phyloP scores from a whole-genome alignment of 2,888 invertebrate species.

The Bellardia bayeri region DNA sequence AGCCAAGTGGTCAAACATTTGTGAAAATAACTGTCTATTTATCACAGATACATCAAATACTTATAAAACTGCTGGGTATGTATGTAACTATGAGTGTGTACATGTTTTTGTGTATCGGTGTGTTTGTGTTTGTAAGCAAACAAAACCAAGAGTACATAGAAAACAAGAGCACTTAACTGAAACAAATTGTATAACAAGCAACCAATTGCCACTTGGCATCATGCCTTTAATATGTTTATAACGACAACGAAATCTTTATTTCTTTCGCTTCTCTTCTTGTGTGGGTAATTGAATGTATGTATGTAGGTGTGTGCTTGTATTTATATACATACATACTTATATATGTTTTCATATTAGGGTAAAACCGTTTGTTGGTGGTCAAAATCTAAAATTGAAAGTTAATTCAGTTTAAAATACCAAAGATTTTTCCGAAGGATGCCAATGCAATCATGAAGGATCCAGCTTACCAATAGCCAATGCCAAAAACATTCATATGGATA shows the following conservation, averaged over 20 bases:
- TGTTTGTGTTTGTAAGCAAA: slow-evolving; percentile 35
- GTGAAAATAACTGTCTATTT: too few species aligned
- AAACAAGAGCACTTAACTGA: slow-evolving; percentile 67
- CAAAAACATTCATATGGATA: too few species aligned
- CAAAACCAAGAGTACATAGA: slow-evolving; percentile 50
- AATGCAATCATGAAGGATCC: too few species aligned
- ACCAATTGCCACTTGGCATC: slow-evolving; percentile 72
- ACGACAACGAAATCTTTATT: slow-evolving; percentile 47
- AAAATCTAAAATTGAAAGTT: too few species aligned
- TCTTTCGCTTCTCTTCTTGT: slow-evolving; percentile 1
- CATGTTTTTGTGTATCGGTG: background rate
- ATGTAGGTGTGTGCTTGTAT: background rate
- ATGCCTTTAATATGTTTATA: slow-evolving; percentile 63
- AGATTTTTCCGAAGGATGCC: too few species aligned
- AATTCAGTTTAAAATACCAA: too few species aligned
- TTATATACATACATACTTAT: too few species aligned
- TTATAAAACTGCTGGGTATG: background rate
- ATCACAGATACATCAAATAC: too few species aligned
- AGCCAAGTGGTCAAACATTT: too few species aligned
- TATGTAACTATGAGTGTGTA: background rate
- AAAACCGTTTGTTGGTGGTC: too few species aligned
- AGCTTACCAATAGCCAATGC: too few species aligned
- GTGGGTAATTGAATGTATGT: slow-evolving; percentile 23
- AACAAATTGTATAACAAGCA: slow-evolving; percentile 72
- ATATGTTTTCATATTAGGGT: too few species aligned